These are phyloP conservation scores for Patella vulgata DNA, from an alignment of 1,140 invertebrate species.

Conservation along the genomic window DNA sequence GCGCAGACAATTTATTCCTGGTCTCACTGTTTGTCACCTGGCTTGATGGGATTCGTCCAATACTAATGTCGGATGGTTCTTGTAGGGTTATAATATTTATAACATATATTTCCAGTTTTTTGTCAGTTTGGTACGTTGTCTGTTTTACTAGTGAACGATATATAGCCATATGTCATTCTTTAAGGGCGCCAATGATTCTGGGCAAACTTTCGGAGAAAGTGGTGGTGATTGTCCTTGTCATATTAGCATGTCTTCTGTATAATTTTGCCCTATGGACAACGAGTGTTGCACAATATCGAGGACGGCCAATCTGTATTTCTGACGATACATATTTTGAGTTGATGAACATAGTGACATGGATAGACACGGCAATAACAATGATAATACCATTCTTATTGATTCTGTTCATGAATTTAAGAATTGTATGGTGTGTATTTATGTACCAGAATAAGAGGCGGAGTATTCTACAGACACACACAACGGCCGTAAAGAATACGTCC, in stretches of 20 bases:
- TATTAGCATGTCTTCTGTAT: constrained; percentile 44
- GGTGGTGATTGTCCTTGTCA: constrained; percentile 19
- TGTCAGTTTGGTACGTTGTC: constrained; percentile 63
- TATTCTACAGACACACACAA: constrained; percentile 16
- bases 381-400: constrained; percentile 70
- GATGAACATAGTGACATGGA: constrained; percentile 70
- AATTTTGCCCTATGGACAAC: constrained; percentile 37
- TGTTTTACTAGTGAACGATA: constrained; percentile 64
- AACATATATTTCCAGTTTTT: constrained; percentile 53
- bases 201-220: constrained; percentile 37
- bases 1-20: constrained; percentile 70
- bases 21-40: constrained; percentile 69
- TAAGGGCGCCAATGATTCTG: constrained; percentile 51
- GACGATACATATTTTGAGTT: constrained; percentile 34
- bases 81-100: constrained; percentile 54
- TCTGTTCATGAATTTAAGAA: constrained; percentile 69
- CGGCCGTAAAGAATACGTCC: constrained; percentile 56
- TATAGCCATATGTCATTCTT: constrained; percentile 58
- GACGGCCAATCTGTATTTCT: constrained; percentile 15
- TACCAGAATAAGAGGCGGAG: constrained; percentile 26
- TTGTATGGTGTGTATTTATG: constrained; percentile 20
- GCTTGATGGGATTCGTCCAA: constrained; percentile 69
- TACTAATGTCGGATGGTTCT: constrained; percentile 43
- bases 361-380: constrained; percentile 71
- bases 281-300: constrained; percentile 7